Base-by-base conservation (phyloP, 2,888 invertebrate genomes). In the Liposcelis brunnea region DNA sequence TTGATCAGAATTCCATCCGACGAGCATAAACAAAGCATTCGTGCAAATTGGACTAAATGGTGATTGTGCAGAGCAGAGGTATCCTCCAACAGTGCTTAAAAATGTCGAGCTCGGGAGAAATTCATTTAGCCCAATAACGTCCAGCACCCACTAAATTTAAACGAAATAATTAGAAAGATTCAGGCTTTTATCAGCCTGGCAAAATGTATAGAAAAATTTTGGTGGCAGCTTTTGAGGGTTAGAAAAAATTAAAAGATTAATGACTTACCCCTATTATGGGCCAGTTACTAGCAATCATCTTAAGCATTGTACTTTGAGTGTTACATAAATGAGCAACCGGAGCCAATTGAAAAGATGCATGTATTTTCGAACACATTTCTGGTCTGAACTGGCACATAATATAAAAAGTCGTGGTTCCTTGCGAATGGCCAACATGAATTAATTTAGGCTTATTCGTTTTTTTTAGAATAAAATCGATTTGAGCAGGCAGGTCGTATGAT, bases 361-460 rank as follows among this genome's bases (percentile, higher is more conserved):
- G 12, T 18, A 36, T 14, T 8, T 45, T 43, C 12, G 32, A 46
- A 15, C 45, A 44, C 31, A 47, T 49, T 36, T 36, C 37, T 7
- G 37, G 37, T 10, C 16, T 10, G 8, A 36, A 7, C 7, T 12
- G 16, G 6, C 15, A 5, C 19, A 19, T 6, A 19, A 40, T 11
- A 6, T 6, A 40, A 14, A 80, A 73, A 55, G 76, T 70, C 0
- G 85, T 80, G 0, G 84, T 82, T 1, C 91, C 93, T 77, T 93
- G 89, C 0, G 89, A 91, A 62, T 93, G 90, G 0, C 91, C 93
- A 34, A 90, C 67, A 59, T 90, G 93, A 53, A 75, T 71, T 31
- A 81, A 57, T 34, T 70, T 63, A 6, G 62, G 53, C 49, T 68
- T 63, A 1, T 65, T 62, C 1, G 75, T 75, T 7, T 51, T 53